These are phyloP conservation scores for Coptodon rendalli DNA, from an alignment of 2,113 vertebrate genomes.

Conservation along the genomic window DNA sequence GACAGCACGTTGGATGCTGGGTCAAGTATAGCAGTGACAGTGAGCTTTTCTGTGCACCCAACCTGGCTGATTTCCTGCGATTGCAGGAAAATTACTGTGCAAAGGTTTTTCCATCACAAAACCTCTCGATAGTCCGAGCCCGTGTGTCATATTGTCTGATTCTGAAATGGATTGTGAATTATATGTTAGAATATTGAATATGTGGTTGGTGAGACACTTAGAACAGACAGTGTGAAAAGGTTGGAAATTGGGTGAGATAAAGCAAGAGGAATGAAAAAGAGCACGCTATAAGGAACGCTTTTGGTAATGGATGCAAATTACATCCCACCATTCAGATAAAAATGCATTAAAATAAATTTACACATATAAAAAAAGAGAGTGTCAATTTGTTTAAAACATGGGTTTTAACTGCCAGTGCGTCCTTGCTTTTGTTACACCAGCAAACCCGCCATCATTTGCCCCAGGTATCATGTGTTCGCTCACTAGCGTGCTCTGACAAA, in stretches of 20 bases:
- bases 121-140: neutral
- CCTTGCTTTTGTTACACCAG: neutral
- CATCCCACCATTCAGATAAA: neutral
- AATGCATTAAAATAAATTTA: neutral
- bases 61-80: slow-evolving; percentile 37
- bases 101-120: slow-evolving; percentile 12
- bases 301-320: slow-evolving; percentile 39
- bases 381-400: slow-evolving; percentile 16
- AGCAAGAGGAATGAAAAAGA: neutral
- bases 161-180: slow-evolving; percentile 21
- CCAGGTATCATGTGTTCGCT: neutral
- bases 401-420: slow-evolving; percentile 8
- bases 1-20: neutral
- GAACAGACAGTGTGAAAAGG: neutral
- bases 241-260: neutral
- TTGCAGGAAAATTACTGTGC: slow-evolving; percentile 34
- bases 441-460: neutral
- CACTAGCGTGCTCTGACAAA: neutral
- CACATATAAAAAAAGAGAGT: slow-evolving; percentile 5
- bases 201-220: neutral
- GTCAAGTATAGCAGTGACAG: slow-evolving; percentile 28
- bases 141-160: neutral
- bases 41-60: neutral
- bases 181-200: neutral
- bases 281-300: neutral